Evolutionary conservation across 2,888 invertebrate genomes (phyloP).

Genomic region (Mythimna vitellina): DNA sequence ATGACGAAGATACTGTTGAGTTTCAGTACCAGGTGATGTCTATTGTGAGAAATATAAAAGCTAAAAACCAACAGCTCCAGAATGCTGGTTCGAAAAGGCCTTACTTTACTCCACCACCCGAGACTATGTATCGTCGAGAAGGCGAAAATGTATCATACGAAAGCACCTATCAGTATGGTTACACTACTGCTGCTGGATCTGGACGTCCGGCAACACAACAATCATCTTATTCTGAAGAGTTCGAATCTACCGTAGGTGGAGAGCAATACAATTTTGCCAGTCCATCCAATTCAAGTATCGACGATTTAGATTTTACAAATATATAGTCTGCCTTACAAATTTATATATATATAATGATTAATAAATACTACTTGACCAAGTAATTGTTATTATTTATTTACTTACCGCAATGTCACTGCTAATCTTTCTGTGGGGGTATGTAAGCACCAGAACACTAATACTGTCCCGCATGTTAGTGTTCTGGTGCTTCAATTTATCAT

Average conservation of each 20-base stretch:
- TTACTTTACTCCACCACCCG: conserved; percentile 31
- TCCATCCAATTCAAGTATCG: conserved; percentile 36
- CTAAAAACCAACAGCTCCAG: conserved; percentile 42
- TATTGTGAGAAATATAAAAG: conserved; percentile 50
- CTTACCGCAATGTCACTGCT: conserved; percentile 52
- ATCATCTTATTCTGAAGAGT: conserved; percentile 21
- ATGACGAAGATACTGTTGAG: conserved; percentile 63
- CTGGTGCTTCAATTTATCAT: conserved; percentile 43
- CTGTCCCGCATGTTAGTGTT: conserved; percentile 44
- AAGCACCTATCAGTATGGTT: conserved; percentile 42
- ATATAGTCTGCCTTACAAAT: conserved; percentile 20
- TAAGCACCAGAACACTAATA: too few species aligned
- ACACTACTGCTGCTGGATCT: conserved; percentile 54
- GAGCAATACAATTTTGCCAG: conserved; percentile 33
- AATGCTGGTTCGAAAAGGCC: conserved; percentile 30
- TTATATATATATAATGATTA: conserved; percentile 34
- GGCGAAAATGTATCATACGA: conserved; percentile 35
- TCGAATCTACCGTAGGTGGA: conserved; percentile 18
- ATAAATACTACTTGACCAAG: conserved; percentile 40
- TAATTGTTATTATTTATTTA: conserved; percentile 30
- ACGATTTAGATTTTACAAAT: conserved; percentile 55
- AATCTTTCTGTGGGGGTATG: conserved; percentile 44
- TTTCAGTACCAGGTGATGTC: conserved; percentile 62
- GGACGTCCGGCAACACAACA: conserved; percentile 27
- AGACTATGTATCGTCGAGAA: conserved; percentile 23